A percentile compares a stretch with the other conserved stretches of the same genome.
Conservation (phyloP, 2,888 invertebrate genomes). For the Calameuta filiformis region DNA sequence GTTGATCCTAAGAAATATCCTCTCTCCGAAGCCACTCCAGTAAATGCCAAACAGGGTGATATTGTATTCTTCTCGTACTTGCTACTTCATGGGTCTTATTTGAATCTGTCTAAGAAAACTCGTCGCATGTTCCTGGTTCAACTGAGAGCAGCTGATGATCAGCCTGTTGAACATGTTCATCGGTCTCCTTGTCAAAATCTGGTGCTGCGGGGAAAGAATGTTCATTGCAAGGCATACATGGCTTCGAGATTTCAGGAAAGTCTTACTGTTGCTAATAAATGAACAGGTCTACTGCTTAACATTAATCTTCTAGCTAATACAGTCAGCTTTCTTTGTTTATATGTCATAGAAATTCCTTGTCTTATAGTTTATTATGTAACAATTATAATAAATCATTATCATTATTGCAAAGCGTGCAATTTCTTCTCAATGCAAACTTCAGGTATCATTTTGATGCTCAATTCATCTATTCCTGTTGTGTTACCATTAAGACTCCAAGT, state of each 20-base stretch:
- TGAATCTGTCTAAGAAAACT: conserved; percentile 66
- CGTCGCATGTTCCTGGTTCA: conserved; percentile 71
- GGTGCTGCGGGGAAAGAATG: conserved; percentile 69
- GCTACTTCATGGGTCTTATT: conserved; percentile 71
- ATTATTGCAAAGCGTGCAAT: background rate
- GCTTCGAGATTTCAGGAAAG: conserved; percentile 44
- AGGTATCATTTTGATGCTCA: background rate
- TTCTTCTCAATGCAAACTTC: background rate
- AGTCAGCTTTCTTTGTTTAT: background rate
- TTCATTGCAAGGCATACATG: conserved; percentile 58
- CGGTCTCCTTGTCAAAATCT: conserved; percentile 69
- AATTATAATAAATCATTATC: background rate
- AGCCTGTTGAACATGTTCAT: conserved; percentile 64
- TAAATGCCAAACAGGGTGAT: conserved; percentile 69
- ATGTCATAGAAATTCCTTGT: background rate
- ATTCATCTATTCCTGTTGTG: background rate
- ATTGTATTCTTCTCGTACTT: conserved; percentile 72
- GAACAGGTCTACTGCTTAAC: background rate
- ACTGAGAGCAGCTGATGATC: conserved; percentile 70
- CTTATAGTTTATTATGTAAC: background rate
- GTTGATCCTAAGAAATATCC: conserved; percentile 68
- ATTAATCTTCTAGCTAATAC: background rate
- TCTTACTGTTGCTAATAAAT: conserved; percentile 12
- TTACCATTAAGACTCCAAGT: background rate
- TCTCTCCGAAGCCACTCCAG: conserved; percentile 67